Percentiles rank a stretch among this genome's conserved stretches.
These are phyloP conservation scores for Notamacropus eugenii DNA, from an alignment of 2,797 vertebrate species.

Conservation along the genomic window DNA sequence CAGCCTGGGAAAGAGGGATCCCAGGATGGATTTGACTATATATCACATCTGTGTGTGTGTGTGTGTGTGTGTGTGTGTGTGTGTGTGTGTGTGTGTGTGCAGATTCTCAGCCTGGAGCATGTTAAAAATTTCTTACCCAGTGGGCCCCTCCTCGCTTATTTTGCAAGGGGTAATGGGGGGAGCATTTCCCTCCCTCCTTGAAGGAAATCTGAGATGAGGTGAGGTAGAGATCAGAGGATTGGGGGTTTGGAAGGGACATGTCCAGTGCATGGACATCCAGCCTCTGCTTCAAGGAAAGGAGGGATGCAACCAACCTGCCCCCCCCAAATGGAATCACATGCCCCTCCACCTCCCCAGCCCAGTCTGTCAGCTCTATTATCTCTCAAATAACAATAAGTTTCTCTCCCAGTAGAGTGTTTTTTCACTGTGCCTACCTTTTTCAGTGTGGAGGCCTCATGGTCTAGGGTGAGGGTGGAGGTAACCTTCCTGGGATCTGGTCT, in stretches of 20 bases:
- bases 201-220: neutral
- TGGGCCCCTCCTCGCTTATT: neutral
- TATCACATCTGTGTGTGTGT: neutral
- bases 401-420: neutral
- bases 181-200: neutral
- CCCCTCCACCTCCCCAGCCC: neutral
- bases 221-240: neutral
- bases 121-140: neutral
- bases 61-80: too few relatives aligned
- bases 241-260: neutral
- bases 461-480: too few relatives aligned
- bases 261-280: neutral
- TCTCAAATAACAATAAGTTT: neutral
- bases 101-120: neutral
- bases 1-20: neutral
- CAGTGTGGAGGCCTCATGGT: neutral
- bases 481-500: neutral
- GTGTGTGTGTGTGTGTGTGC: too few relatives aligned
- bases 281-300: neutral
- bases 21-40: neutral
- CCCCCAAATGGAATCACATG: neutral
- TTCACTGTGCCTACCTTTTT: too few relatives aligned
- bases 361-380: neutral
- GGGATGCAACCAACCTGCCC: neutral
- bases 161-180: neutral